These are phyloP conservation scores for Todiramphus saurophagus DNA, from an alignment of 2,113 vertebrate genomes.

Conservation along the genomic window DNA sequence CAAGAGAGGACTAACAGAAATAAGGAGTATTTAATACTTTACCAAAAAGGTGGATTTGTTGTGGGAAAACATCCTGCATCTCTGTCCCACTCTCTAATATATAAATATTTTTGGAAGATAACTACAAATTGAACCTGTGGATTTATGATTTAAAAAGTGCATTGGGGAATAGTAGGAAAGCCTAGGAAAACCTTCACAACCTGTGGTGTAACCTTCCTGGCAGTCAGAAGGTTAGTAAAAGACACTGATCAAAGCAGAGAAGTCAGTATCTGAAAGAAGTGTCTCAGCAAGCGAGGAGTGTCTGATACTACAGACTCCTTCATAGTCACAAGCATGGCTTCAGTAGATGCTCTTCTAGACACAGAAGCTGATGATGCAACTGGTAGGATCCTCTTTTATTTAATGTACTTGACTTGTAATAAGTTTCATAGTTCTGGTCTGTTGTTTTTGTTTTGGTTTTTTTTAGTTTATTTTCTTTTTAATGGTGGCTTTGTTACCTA, in stretches of 20 bases:
- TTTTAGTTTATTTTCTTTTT: background rate
- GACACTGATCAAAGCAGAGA: constrained; percentile 55
- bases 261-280: constrained; percentile 62
- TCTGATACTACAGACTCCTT: constrained; percentile 65
- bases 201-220: constrained; percentile 48
- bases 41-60: constrained; percentile 55
- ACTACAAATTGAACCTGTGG: constrained; percentile 46
- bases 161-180: constrained; percentile 52
- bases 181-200: constrained; percentile 50
- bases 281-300: constrained; percentile 58
- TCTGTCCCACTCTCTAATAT: background rate
- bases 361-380: constrained; percentile 67
- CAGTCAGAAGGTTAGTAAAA: constrained; percentile 64
- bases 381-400: constrained; percentile 73
- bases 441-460: background rate
- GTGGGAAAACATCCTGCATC: constrained; percentile 15
- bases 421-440: constrained; percentile 51
- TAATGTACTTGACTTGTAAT: constrained; percentile 63
- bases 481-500: constrained; percentile 13
- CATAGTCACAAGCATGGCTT: constrained; percentile 69
- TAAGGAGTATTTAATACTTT: constrained; percentile 26
- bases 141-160: background rate
- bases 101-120: constrained; percentile 44
- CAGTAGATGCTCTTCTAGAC: constrained; percentile 73
- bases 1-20: constrained; percentile 54